phyloP scores from a whole-genome alignment of 1,140 invertebrate genomes.

The Halesus radiatus region DNA sequence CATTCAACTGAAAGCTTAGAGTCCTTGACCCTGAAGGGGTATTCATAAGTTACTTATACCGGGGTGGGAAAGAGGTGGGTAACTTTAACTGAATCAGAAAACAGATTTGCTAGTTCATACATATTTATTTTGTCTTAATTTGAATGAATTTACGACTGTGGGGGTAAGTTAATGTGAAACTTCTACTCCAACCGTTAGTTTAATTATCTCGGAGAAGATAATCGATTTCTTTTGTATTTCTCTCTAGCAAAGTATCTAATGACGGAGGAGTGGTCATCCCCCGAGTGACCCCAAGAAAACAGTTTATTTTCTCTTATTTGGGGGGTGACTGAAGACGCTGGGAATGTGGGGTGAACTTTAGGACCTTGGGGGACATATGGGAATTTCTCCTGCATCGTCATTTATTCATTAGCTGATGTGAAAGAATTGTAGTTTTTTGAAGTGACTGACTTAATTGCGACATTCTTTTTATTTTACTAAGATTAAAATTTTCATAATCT shows the following conservation, averaged over 20 bases:
- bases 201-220: conserved; percentile 12
- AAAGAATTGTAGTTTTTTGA: not conserved
- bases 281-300: conserved; percentile 51
- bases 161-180: too few species aligned
- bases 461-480: too few species aligned
- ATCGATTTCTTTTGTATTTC: conserved; percentile 41
- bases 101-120: too few species aligned
- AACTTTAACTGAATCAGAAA: too few species aligned
- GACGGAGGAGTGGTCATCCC: conserved; percentile 50
- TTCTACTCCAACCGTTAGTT: not conserved
- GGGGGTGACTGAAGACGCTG: conserved; percentile 1
- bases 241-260: conserved; percentile 38
- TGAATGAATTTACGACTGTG: too few species aligned
- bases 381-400: not conserved
- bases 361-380: not conserved
- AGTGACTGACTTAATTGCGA: too few species aligned
- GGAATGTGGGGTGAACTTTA: not conserved
- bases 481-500: too few species aligned
- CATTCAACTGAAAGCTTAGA: too few species aligned
- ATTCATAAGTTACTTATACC: too few species aligned
- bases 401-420: not conserved
- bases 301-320: conserved; percentile 46
- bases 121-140: too few species aligned
- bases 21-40: too few species aligned
- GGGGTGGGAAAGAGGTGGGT: too few species aligned